Evolutionary conservation across 1,140 invertebrate species (phyloP).

Genomic region (Dermatophagoides farinae): DNA sequence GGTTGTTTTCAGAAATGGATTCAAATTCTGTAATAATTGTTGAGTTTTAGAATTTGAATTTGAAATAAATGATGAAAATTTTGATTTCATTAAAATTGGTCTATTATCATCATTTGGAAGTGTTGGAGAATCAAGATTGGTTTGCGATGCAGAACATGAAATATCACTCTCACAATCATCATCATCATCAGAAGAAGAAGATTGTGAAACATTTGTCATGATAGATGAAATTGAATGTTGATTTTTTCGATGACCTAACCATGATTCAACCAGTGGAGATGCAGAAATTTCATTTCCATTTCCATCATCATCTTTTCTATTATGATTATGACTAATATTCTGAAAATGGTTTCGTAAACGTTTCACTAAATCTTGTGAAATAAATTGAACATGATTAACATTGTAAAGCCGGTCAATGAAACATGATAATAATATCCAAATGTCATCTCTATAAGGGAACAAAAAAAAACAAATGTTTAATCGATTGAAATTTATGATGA

Average conservation of each 20-base stretch:
- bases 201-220: not conserved
- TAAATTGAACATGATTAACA: slow-evolving; percentile 1
- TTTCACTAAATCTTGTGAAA: not conserved
- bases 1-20: not conserved
- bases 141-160: not conserved
- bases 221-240: not conserved
- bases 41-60: no score
- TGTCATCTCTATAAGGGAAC: not conserved
- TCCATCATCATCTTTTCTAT: no score
- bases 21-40: not conserved
- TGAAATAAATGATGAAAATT: no score
- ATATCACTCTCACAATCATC: no score
- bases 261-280: not conserved
- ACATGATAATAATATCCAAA: not conserved
- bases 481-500: not conserved
- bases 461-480: not conserved
- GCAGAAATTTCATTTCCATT: not conserved
- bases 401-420: slow-evolving; percentile 1
- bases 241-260: not conserved
- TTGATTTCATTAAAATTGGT: not conserved
- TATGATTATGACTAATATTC: not conserved
- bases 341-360: not conserved
- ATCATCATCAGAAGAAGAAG: not conserved
- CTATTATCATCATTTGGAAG: not conserved
- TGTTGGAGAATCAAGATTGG: not conserved